phyloP scores from a whole-genome alignment of 2,113 vertebrate genomes.

The Micronycteris hirsuta region DNA sequence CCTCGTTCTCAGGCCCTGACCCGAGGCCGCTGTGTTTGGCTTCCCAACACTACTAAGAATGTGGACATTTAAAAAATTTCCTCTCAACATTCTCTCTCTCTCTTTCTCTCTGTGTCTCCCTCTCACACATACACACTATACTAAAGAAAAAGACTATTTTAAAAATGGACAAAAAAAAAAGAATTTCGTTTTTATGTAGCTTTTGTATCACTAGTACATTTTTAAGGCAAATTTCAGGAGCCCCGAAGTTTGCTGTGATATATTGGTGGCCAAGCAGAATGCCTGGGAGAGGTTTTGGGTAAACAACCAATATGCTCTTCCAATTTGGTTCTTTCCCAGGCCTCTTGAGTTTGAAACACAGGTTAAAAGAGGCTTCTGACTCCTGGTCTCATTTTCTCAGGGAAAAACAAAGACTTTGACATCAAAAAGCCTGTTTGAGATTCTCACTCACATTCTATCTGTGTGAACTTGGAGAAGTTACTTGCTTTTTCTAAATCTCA shows the following conservation, averaged over 20 bases:
- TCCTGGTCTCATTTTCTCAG: background rate
- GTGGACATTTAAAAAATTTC: conserved; percentile 35
- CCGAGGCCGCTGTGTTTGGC: conserved; percentile 44
- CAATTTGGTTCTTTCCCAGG: background rate
- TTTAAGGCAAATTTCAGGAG: background rate
- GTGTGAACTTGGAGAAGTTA: background rate
- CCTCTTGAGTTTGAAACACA: background rate
- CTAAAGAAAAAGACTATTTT: background rate
- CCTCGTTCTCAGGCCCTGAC: conserved; percentile 28
- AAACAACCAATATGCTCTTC: background rate
- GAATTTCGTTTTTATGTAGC: background rate
- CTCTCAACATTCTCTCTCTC: background rate
- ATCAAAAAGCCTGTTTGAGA: background rate
- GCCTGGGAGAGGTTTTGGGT: background rate
- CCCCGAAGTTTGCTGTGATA: background rate
- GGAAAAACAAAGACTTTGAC: background rate
- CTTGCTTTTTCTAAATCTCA: background rate
- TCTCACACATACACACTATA: too few relatives aligned
- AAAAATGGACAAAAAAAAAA: background rate
- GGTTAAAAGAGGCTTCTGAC: background rate
- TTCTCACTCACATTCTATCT: background rate
- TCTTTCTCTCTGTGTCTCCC: too few relatives aligned
- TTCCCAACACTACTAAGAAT: conserved; percentile 40
- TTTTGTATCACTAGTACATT: background rate
- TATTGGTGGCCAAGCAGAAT: background rate